A percentile compares a stretch with the other conserved stretches of the same genome.
Conservation (phyloP, 2,797 vertebrate species). For the Ctenopoma kingsleyae region DNA sequence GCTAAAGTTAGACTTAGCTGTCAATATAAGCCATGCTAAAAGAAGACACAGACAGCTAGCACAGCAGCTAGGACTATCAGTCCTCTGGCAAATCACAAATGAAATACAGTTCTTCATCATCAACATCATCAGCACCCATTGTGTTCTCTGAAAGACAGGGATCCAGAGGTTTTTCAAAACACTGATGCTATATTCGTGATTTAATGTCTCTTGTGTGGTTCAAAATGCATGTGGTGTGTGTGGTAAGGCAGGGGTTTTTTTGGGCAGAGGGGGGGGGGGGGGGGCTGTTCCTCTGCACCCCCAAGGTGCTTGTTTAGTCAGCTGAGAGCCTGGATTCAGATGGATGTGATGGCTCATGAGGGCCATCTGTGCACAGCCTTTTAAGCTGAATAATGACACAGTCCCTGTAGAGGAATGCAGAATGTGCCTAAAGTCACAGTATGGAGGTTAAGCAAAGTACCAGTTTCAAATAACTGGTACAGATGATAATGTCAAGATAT, state of each 20-base stretch:
- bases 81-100: slow-evolving; percentile 39
- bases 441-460: slow-evolving; percentile 28
- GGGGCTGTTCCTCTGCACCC: slow-evolving; percentile 54
- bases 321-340: slow-evolving; percentile 64
- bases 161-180: slow-evolving; percentile 48
- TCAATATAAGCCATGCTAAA: slow-evolving; percentile 59
- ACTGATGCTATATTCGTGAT: slow-evolving; percentile 44
- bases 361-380: slow-evolving; percentile 66
- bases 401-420: slow-evolving; percentile 34
- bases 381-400: slow-evolving; percentile 51
- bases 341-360: slow-evolving; percentile 59
- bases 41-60: slow-evolving; percentile 61
- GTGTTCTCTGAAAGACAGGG: slow-evolving; percentile 35
- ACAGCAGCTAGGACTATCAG: too few species aligned
- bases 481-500: slow-evolving; percentile 28
- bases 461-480: slow-evolving; percentile 27
- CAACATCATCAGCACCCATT: slow-evolving; percentile 25
- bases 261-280: slow-evolving; percentile 11
- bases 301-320: slow-evolving; percentile 71
- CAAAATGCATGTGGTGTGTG: slow-evolving; percentile 8
- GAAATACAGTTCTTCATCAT: slow-evolving; percentile 14
- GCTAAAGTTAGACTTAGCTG: slow-evolving; percentile 73
- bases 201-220: slow-evolving; percentile 22
- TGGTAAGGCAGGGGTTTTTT: slow-evolving; percentile 13
- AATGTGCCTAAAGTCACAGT: slow-evolving; percentile 38